Evolutionary conservation across 2,113 vertebrate species (phyloP).

Genomic region (Amazona guildingii): DNA sequence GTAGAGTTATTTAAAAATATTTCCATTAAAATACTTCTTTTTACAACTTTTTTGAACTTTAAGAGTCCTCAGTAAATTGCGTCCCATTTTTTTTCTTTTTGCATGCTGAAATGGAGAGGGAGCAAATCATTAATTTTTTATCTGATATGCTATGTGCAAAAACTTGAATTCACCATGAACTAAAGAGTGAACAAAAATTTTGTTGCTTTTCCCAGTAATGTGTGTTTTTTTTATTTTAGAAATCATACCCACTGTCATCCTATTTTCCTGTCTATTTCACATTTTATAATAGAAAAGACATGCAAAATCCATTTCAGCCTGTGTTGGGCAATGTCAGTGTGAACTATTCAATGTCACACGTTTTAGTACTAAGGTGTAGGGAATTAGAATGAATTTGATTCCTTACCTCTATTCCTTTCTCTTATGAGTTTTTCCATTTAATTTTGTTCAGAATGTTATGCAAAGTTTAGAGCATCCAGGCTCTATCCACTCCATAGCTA

Average conservation of each 20-base stretch:
- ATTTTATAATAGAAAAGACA: neutral
- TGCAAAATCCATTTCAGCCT: neutral
- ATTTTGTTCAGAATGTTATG: neutral
- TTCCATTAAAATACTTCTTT: neutral
- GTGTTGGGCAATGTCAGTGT: neutral
- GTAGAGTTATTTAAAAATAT: too few relatives aligned
- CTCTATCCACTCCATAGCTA: rapidly evolving
- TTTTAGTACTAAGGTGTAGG: neutral
- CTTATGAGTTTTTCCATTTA: rapidly evolving
- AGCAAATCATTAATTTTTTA: neutral
- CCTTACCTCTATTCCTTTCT: neutral
- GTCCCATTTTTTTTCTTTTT: neutral
- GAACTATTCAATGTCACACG: neutral
- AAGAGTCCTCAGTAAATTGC: neutral
- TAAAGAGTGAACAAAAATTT: neutral
- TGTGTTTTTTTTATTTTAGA: neutral
- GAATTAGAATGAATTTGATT: neutral
- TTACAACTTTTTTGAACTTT: neutral
- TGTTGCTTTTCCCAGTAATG: neutral
- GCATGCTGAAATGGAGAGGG: neutral
- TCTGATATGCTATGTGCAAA: neutral
- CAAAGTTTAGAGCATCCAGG: neutral
- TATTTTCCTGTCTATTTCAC: neutral
- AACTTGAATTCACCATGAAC: neutral
- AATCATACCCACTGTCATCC: neutral